Evolutionary conservation across 2,113 vertebrate species (phyloP).

Genomic region (Donacobius atricapilla): DNA sequence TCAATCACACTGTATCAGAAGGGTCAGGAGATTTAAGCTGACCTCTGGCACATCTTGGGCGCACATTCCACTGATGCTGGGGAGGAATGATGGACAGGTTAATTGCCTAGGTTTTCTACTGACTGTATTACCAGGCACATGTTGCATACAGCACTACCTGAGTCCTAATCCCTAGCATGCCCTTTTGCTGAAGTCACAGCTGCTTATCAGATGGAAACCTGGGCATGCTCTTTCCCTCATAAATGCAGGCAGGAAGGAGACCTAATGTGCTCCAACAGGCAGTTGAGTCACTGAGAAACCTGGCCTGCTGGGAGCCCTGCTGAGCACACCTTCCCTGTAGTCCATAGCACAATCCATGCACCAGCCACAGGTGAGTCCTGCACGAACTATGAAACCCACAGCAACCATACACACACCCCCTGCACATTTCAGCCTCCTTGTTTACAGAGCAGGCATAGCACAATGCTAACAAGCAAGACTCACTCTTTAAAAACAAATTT

Average conservation of each 20-base stretch:
- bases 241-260: neutral
- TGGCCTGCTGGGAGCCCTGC: neutral
- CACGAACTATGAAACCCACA: neutral
- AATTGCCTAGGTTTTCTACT: neutral
- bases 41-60: neutral
- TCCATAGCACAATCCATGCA: accelerated
- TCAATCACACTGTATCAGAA: neutral
- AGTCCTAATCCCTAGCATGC: neutral
- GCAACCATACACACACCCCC: neutral
- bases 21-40: neutral
- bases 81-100: neutral
- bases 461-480: neutral
- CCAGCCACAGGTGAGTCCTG: accelerated
- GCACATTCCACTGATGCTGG: neutral
- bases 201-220: neutral
- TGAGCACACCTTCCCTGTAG: neutral
- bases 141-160: neutral
- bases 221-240: neutral
- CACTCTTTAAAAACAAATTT: neutral
- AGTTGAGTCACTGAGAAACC: neutral
- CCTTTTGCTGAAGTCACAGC: neutral
- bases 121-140: neutral
- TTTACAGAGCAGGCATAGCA: neutral
- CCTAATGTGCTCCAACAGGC: neutral
- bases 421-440: neutral